These are phyloP conservation scores for Pyrrhosoma nymphula DNA, from an alignment of 2,888 invertebrate species.

Conservation along the genomic window DNA sequence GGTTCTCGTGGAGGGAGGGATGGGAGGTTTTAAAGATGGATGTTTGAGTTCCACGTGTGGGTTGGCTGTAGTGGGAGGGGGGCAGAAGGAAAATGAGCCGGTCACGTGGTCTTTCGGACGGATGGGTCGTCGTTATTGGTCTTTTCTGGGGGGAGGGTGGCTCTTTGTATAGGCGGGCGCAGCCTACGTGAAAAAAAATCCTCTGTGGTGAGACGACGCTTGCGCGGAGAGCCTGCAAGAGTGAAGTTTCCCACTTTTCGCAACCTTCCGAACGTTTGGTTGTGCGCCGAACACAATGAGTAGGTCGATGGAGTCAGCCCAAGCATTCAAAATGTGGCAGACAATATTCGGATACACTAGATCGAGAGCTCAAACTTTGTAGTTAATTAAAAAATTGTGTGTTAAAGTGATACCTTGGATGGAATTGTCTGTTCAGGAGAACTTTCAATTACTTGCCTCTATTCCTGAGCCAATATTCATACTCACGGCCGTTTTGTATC, in stretches of 20 bases:
- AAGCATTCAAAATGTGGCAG: neutral
- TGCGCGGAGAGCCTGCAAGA: neutral
- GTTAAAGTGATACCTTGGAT: too few species aligned
- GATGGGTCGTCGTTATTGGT: slow-evolving; percentile 44
- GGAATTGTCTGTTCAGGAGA: too few species aligned
- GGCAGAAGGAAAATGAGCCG: slow-evolving; percentile 24
- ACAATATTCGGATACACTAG: neutral
- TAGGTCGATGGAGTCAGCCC: too few species aligned
- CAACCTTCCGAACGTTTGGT: neutral
- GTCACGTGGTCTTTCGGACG: slow-evolving; percentile 34
- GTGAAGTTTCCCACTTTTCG: neutral
- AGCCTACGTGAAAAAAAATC: neutral
- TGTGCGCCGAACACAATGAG: too few species aligned
- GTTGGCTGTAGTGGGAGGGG: neutral
- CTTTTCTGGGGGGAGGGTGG: neutral
- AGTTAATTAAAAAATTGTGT: too few species aligned
- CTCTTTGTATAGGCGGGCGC: slow-evolving; percentile 26
- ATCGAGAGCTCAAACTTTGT: too few species aligned
- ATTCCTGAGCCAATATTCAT: too few species aligned
- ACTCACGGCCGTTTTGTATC: too few species aligned
- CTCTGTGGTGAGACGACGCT: neutral
- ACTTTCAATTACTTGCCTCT: too few species aligned
- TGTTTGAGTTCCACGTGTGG: slow-evolving; percentile 25
- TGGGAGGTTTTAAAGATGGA: slow-evolving; percentile 12
- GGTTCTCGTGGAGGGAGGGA: neutral